A percentile compares a stretch with the other conserved stretches of the same genome.
These are phyloP conservation scores for Nemurella pictetii DNA, from an alignment of 2,888 invertebrate genomes.

Conservation along the genomic window DNA sequence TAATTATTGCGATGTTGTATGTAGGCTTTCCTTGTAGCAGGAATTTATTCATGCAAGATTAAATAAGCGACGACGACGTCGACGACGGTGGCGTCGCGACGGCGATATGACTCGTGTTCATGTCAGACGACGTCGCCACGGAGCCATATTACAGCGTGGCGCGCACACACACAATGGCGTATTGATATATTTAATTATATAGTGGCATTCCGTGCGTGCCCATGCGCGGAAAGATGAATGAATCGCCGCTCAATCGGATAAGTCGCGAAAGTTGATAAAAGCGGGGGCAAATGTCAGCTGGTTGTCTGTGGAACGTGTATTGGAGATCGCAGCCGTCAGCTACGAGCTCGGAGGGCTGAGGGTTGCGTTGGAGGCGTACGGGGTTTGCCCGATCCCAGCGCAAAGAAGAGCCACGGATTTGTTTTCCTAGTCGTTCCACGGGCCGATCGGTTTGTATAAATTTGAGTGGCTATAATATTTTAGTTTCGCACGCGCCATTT, in stretches of 20 bases:
- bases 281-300: background rate
- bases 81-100: background rate
- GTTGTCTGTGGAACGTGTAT: too few species aligned
- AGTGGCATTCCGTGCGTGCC: background rate
- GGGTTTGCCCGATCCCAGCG: background rate
- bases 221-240: background rate
- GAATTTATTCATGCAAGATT: background rate
- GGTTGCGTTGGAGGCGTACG: background rate
- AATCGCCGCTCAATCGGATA: background rate
- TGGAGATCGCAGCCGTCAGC: too few species aligned
- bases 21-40: background rate
- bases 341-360: too few species aligned
- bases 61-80: background rate
- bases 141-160: background rate
- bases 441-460: background rate
- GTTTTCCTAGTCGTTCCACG: background rate
- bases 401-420: background rate
- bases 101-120: background rate
- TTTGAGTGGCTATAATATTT: background rate
- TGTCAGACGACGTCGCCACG: background rate
- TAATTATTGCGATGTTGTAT: background rate
- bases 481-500: background rate
- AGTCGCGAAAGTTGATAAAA: background rate
- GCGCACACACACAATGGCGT: background rate
- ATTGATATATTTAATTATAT: background rate